These are phyloP conservation scores for Temnothorax ravouxi DNA, from an alignment of 2,888 invertebrate species.

Conservation along the genomic window DNA sequence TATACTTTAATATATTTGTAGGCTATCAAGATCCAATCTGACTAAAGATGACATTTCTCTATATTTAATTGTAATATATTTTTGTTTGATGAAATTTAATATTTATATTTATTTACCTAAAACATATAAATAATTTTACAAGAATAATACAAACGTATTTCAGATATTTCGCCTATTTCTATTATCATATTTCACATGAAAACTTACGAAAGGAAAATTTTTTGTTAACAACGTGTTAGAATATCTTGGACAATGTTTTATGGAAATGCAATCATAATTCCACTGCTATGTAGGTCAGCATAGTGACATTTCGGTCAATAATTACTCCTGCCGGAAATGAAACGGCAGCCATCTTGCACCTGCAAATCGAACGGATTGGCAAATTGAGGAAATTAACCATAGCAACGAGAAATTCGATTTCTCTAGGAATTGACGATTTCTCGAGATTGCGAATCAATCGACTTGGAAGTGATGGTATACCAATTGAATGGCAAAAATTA, in stretches of 20 bases:
- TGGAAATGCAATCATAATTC: conserved; percentile 53
- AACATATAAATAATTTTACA: background rate
- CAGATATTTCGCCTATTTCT: background rate
- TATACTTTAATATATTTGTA: too few species aligned
- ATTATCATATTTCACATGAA: background rate
- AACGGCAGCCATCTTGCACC: conserved; percentile 71
- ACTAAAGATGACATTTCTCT: too few species aligned
- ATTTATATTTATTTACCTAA: background rate
- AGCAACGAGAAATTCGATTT: conserved; percentile 69
- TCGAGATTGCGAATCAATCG: conserved; percentile 24
- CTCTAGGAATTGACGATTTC: conserved; percentile 43
- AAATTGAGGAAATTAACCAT: conserved; percentile 71
- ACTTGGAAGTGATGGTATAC: background rate
- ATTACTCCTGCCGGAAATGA: conserved; percentile 78
- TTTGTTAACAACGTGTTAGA: conserved; percentile 1
- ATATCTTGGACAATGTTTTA: conserved; percentile 22
- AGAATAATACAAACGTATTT: background rate
- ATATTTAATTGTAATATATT: background rate
- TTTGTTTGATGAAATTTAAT: background rate
- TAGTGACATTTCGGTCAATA: conserved; percentile 70
- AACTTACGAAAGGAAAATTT: background rate
- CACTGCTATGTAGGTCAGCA: conserved; percentile 52
- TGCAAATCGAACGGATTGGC: conserved; percentile 59
- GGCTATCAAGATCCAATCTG: too few species aligned
- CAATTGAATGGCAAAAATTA: background rate